phyloP scores from a whole-genome alignment of 2,888 invertebrate species.

The Mesorhabditis belari region DNA sequence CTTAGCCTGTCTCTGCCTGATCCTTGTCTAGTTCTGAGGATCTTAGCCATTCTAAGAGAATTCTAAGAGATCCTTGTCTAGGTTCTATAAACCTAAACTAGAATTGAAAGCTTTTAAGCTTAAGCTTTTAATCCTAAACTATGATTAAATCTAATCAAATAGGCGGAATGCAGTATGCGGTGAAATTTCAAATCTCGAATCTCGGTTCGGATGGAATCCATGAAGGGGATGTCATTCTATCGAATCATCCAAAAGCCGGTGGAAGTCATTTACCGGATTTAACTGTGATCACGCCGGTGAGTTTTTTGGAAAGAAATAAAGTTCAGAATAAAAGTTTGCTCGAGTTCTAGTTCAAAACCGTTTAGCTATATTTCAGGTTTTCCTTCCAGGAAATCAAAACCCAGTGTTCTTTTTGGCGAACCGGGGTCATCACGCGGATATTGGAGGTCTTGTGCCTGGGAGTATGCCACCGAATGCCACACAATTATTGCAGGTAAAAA shows the following conservation, averaged over 20 bases:
- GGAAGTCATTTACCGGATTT: conserved; percentile 96
- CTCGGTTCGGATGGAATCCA: conserved; percentile 62
- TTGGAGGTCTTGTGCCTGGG: conserved; percentile 64
- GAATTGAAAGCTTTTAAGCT: too few relatives aligned
- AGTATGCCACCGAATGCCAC: conserved; percentile 95
- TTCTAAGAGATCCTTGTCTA: too few relatives aligned
- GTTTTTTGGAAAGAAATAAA: too few relatives aligned
- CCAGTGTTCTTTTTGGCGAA: conserved; percentile 97
- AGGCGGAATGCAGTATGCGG: conserved; percentile 92
- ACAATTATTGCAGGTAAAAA: conserved; percentile 60
- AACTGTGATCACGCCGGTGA: conserved; percentile 94
- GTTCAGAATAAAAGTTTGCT: too few relatives aligned
- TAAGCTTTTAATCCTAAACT: too few relatives aligned
- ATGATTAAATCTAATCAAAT: conserved; percentile 63
- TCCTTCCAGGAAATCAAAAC: conserved; percentile 57
- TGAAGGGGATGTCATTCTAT: conserved; percentile 82
- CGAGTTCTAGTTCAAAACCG: too few relatives aligned
- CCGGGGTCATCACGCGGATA: conserved; percentile 96
- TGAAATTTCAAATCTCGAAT: conserved; percentile 58
- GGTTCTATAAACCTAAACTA: too few relatives aligned
- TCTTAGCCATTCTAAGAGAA: too few relatives aligned
- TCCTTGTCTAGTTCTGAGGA: too few relatives aligned
- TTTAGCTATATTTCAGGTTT: conserved; percentile 54
- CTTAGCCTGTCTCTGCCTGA: too few relatives aligned
- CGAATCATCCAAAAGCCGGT: conserved; percentile 92